Conservation (phyloP, 2,888 invertebrate species). For the Unio pictorum region DNA sequence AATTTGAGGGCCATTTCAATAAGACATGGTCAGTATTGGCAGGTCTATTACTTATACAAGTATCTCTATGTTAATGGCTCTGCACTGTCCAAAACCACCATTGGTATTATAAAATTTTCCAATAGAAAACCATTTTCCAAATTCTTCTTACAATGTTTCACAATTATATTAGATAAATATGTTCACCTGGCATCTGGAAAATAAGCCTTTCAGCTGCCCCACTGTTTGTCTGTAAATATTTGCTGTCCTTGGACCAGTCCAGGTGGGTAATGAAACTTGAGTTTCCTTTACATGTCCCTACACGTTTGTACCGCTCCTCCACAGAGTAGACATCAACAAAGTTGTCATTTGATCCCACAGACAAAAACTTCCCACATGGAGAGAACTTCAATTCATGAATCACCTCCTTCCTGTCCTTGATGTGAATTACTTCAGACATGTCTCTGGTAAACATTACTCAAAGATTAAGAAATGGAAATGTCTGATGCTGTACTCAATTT, state of each 20-base stretch:
- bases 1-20: no score
- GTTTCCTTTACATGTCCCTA: constrained; percentile 69
- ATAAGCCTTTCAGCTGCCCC: constrained; percentile 70
- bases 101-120: no score
- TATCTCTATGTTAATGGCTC: no score
- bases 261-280: constrained; percentile 73
- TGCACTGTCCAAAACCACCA: no score
- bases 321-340: constrained; percentile 72
- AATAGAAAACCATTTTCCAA: no score
- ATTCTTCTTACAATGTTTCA: no score
- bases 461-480: background rate
- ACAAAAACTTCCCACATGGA: constrained; percentile 71
- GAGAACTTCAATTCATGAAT: constrained; percentile 73
- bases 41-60: no score
- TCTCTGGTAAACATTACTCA: constrained; percentile 56
- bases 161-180: background rate
- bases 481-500: background rate
- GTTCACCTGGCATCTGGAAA: constrained; percentile 69
- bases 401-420: constrained; percentile 71
- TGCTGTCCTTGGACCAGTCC: constrained; percentile 72
- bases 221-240: constrained; percentile 71
- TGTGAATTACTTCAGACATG: constrained; percentile 65
- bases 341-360: constrained; percentile 72
- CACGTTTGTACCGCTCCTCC: constrained; percentile 66
- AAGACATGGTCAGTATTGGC: no score